Conservation (phyloP, 2,113 vertebrate genomes). For the Prionailurus bengalensis region DNA sequence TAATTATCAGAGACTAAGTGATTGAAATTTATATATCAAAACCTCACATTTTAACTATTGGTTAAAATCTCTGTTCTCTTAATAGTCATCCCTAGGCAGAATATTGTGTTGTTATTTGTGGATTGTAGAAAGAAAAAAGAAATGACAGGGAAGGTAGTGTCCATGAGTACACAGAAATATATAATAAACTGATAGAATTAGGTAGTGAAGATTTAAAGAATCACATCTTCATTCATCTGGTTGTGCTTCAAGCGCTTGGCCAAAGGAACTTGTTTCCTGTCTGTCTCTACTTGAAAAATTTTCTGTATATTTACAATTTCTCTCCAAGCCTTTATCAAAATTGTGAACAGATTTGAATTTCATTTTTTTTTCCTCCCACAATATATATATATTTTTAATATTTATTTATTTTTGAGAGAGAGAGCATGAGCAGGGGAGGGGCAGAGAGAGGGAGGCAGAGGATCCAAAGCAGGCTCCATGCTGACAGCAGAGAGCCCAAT, state of each 20-base stretch:
- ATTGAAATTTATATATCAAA: background rate
- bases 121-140: background rate
- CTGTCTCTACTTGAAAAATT: background rate
- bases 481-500: too few relatives aligned
- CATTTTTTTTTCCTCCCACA: background rate
- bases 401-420: too few relatives aligned
- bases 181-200: background rate
- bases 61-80: conserved; percentile 11
- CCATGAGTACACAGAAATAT: background rate
- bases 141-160: background rate
- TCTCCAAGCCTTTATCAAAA: background rate
- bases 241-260: background rate
- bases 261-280: background rate
- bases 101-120: background rate
- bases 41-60: background rate
- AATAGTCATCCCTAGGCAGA: background rate
- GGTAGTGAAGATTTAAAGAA: background rate
- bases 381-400: background rate
- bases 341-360: background rate
- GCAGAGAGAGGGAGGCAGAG: too few relatives aligned
- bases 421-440: too few relatives aligned
- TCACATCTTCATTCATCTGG: background rate
- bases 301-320: background rate
- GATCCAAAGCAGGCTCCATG: too few relatives aligned
- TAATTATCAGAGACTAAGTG: conserved; percentile 39